Evolutionary conservation across 2,797 vertebrate genomes (phyloP).

Genomic region (Sebastes oblongus): DNA sequence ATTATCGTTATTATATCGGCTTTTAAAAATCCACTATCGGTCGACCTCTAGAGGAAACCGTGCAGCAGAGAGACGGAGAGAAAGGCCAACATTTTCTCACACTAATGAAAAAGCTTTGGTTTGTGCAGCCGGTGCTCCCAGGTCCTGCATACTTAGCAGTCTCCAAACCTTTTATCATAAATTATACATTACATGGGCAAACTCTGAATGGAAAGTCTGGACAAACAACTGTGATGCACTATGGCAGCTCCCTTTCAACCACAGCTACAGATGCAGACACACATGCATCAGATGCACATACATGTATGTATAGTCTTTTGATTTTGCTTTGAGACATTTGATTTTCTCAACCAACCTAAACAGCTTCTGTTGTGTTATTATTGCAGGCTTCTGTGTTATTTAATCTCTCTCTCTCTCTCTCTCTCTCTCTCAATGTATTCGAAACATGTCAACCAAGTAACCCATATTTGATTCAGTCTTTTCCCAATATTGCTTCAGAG

Average conservation of each 20-base stretch:
- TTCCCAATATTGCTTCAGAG: neutral
- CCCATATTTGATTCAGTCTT: neutral
- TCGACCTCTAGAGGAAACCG: neutral
- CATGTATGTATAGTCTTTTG: too few species aligned
- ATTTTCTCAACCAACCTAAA: neutral
- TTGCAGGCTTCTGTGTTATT: neutral
- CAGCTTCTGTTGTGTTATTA: neutral
- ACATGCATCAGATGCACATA: neutral
- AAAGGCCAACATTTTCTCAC: slow-evolving; percentile 24
- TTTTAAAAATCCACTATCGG: too few species aligned
- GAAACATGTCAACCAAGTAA: neutral
- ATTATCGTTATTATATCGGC: too few species aligned
- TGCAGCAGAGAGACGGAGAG: neutral
- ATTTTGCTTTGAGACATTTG: too few species aligned
- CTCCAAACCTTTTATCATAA: slow-evolving; percentile 70
- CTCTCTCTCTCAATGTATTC: neutral
- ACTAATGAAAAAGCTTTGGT: slow-evolving; percentile 39
- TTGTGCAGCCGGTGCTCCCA: slow-evolving; percentile 11
- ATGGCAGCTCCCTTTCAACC: neutral
- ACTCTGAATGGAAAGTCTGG: slow-evolving; percentile 37
- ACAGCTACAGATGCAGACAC: neutral
- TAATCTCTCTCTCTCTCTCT: neutral
- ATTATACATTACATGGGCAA: slow-evolving; percentile 58
- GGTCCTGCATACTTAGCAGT: slow-evolving; percentile 48
- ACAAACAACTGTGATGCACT: slow-evolving; percentile 40